phyloP scores from a whole-genome alignment of 2,113 vertebrate species.

The Aleadryas rufinucha region DNA sequence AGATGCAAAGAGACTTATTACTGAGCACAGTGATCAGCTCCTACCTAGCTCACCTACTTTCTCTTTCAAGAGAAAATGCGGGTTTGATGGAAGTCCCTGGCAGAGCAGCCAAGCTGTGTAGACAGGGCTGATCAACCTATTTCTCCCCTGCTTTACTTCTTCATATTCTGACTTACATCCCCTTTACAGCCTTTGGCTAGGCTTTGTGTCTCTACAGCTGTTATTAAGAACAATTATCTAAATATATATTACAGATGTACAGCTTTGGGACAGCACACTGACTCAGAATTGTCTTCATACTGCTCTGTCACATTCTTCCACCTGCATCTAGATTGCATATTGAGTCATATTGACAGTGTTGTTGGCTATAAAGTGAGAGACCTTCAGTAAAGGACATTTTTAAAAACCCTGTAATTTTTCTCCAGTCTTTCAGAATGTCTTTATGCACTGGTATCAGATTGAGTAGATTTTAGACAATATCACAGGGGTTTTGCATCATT shows the following conservation, averaged over 20 bases:
- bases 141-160: not conserved
- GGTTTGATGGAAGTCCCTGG: not conserved
- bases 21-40: not conserved
- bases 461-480: not conserved
- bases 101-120: not conserved
- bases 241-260: conserved; percentile 36
- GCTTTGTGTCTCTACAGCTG: conserved; percentile 47
- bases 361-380: conserved; percentile 28
- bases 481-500: not conserved
- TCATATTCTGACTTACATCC: not conserved
- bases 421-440: not conserved
- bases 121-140: not conserved
- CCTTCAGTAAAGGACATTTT: conserved; percentile 41
- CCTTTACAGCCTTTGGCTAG: conserved; percentile 42
- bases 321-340: conserved; percentile 47
- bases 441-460: not conserved
- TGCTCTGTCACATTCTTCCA: conserved; percentile 44
- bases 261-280: conserved; percentile 31
- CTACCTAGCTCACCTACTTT: not conserved
- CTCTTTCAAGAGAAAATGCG: not conserved
- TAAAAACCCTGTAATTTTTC: not conserved
- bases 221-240: conserved; percentile 42
- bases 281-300: conserved; percentile 33
- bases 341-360: conserved; percentile 52
- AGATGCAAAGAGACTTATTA: not conserved